Conservation (phyloP, 1,140 invertebrate species). For the Drosophila melanica region DNA sequence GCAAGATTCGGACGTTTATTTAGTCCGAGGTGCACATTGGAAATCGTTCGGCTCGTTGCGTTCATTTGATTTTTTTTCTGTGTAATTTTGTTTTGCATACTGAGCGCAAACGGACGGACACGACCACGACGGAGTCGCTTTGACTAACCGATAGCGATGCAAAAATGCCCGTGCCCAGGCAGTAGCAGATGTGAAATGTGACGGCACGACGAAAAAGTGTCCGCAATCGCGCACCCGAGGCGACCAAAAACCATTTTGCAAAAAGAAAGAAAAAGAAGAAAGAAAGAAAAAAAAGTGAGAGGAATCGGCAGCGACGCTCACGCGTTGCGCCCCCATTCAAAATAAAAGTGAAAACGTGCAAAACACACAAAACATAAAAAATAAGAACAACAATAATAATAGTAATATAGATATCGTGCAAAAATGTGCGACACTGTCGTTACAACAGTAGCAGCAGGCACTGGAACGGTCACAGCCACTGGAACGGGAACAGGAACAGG, state of each 20-base stretch:
- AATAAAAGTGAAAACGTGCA: constrained; percentile 81
- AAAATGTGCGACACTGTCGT: constrained; percentile 72
- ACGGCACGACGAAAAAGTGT: constrained; percentile 45
- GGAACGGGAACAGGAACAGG: constrained; percentile 7
- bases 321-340: constrained; percentile 48
- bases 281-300: constrained; percentile 44
- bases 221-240: constrained; percentile 43
- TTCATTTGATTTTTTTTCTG: constrained; percentile 50
- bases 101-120: constrained; percentile 32
- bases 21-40: constrained; percentile 15
- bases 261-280: constrained; percentile 24
- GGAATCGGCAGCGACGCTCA: constrained; percentile 51
- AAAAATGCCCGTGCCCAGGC: constrained; percentile 28
- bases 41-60: constrained; percentile 37
- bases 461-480: constrained; percentile 3
- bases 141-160: constrained; percentile 35
- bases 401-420: neutral
- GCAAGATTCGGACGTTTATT: constrained; percentile 40
- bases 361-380: constrained; percentile 30
- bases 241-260: constrained; percentile 25
- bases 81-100: constrained; percentile 51
- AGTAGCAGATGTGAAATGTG: constrained; percentile 50
- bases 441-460: constrained; percentile 22
- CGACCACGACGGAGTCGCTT: constrained; percentile 34
- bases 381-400: constrained; percentile 38